Evolutionary conservation across 2,888 invertebrate species (phyloP).

Genomic region (Athalia rosae): DNA sequence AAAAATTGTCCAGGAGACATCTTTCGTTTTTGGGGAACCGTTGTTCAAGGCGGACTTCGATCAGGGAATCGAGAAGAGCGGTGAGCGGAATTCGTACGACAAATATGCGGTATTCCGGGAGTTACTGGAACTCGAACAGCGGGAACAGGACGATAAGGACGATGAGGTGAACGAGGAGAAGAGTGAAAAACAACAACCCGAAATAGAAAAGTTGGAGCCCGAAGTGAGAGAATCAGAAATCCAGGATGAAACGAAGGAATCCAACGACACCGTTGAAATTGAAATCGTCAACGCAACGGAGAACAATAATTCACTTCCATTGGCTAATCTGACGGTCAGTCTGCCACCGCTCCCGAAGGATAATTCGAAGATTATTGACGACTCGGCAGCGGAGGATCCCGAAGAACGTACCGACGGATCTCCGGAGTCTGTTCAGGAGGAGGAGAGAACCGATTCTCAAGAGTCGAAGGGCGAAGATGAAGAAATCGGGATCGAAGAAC

Average conservation of each 20-base stretch:
- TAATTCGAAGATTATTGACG: conserved; percentile 34
- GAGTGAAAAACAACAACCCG: conserved; percentile 67
- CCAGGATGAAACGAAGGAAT: conserved; percentile 53
- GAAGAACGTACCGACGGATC: conserved; percentile 40
- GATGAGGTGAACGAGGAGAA: conserved; percentile 56
- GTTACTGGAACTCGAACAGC: conserved; percentile 82
- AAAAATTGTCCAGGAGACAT: conserved; percentile 65
- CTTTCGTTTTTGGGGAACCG: conserved; percentile 66
- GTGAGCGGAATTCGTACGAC: conserved; percentile 80
- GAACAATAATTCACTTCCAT: conserved; percentile 43
- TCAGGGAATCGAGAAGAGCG: conserved; percentile 71
- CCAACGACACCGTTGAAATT: conserved; percentile 66
- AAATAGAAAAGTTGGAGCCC: conserved; percentile 70
- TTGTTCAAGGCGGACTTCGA: conserved; percentile 83
- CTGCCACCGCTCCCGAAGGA: conserved; percentile 59
- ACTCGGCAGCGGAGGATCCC: conserved; percentile 18
- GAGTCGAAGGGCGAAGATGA: conserved; percentile 23
- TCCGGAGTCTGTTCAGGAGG: conserved; percentile 37
- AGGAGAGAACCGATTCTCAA: conserved; percentile 45
- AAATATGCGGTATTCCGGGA: conserved; percentile 93
- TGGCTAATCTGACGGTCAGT: conserved; percentile 61
- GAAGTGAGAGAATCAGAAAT: conserved; percentile 48
- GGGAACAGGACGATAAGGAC: conserved; percentile 64
- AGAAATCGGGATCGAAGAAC: conserved; percentile 36
- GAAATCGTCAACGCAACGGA: conserved; percentile 52